Evolutionary conservation across 2,113 vertebrate species (phyloP).

Genomic region (Pelecanoides urinatrix): DNA sequence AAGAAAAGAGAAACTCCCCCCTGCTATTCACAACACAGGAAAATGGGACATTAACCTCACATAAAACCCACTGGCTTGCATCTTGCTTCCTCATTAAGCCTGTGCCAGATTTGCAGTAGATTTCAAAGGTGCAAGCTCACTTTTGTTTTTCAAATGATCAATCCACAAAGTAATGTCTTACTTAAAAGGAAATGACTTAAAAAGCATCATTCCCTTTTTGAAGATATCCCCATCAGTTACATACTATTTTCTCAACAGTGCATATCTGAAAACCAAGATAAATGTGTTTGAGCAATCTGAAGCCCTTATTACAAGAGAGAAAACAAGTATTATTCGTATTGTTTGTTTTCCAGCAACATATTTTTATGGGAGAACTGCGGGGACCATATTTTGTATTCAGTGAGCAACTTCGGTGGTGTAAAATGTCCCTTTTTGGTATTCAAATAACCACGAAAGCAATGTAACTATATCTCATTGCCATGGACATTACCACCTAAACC

Average conservation of each 20-base stretch:
- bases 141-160: not conserved
- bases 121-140: slow-evolving; percentile 1
- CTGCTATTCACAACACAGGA: not conserved
- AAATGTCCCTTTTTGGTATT: slow-evolving; percentile 17
- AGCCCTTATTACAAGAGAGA: not conserved
- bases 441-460: not conserved
- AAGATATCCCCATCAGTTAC: not conserved
- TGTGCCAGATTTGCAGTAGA: not conserved
- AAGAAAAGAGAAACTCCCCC: not conserved
- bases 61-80: slow-evolving; percentile 25
- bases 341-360: not conserved
- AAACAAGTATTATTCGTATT: not conserved
- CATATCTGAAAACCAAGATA: not conserved
- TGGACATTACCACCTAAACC: slow-evolving; percentile 36
- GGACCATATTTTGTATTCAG: not conserved
- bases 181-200: not conserved
- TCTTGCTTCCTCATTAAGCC: slow-evolving; percentile 20
- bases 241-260: not conserved
- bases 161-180: not conserved
- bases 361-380: not conserved
- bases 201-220: not conserved
- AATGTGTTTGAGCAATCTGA: not conserved
- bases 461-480: not conserved
- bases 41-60: slow-evolving; percentile 48
- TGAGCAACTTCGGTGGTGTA: not conserved